Conservation (phyloP, 1,140 invertebrate genomes). For the Epicauta chinensis region DNA sequence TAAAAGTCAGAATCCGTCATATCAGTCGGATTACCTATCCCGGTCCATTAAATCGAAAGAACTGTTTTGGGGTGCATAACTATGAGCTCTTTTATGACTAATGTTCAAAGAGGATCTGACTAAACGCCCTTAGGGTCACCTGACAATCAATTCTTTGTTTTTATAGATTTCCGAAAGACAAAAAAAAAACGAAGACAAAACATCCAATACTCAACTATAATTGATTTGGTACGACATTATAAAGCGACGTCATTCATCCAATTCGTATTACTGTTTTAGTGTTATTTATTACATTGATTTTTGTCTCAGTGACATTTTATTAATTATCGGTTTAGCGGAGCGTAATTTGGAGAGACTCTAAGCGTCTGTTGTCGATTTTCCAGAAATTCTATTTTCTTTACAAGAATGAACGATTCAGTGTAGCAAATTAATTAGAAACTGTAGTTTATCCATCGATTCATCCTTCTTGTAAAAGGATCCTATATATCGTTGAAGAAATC, state of each 20-base stretch:
- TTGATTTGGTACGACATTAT: too few species aligned
- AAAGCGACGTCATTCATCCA: conserved; percentile 23
- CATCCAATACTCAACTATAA: too few species aligned
- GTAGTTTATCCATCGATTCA: conserved; percentile 11
- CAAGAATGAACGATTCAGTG: conserved; percentile 12
- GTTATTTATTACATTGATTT: conserved; percentile 28
- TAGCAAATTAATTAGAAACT: conserved; percentile 13
- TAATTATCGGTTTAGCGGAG: conserved; percentile 17
- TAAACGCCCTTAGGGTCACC: not conserved
- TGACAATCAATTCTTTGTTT: not conserved
- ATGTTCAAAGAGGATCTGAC: conserved; percentile 7
- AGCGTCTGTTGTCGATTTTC: too few species aligned
- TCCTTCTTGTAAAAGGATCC: conserved; percentile 11
- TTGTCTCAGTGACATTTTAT: conserved; percentile 27
- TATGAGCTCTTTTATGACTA: conserved; percentile 12
- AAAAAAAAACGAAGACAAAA: too few species aligned
- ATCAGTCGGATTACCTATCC: conserved; percentile 21
- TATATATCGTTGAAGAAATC: conserved; percentile 7
- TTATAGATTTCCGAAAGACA: too few species aligned
- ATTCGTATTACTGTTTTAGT: conserved; percentile 8
- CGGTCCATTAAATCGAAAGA: conserved; percentile 23
- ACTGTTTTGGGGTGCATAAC: conserved; percentile 21
- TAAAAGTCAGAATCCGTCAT: conserved; percentile 17
- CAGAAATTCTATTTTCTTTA: conserved; percentile 5
- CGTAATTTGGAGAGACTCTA: too few species aligned